Conservation (phyloP, 2,797 vertebrate species). For the Pyrocephalus nanus region DNA sequence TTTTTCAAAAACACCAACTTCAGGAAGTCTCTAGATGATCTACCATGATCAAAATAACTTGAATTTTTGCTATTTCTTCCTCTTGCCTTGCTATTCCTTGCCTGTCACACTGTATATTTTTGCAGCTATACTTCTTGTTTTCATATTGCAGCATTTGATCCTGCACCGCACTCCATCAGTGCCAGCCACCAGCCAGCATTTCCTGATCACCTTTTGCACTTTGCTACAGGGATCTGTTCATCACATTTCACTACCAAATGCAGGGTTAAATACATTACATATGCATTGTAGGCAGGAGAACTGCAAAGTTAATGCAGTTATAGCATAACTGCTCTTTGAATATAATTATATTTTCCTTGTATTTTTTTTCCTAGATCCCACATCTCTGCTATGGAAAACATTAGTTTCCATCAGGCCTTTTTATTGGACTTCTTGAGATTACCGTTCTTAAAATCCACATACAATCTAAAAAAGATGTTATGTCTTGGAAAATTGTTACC, state of each 20-base stretch:
- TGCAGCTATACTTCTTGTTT: not conserved
- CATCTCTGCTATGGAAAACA: not conserved
- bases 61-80: not conserved
- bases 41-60: not conserved
- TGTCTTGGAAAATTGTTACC: not conserved
- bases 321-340: conserved; percentile 47
- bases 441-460: conserved; percentile 17
- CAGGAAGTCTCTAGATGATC: not conserved
- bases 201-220: not conserved
- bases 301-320: conserved; percentile 50
- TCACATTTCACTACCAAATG: conserved; percentile 41
- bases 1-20: not conserved
- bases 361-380: not conserved
- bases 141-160: not conserved
- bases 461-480: not conserved
- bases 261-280: conserved; percentile 45
- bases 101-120: not conserved
- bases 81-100: not conserved
- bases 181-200: not conserved
- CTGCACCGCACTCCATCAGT: accelerated
- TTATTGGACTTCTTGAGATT: not conserved
- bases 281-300: conserved; percentile 24
- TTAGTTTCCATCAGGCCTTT: not conserved
- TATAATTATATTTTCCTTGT: conserved; percentile 9
- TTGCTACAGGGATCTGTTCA: not conserved